Percentiles rank a stretch among this genome's conserved stretches.
These are phyloP conservation scores for Ptiloglossa arizonensis DNA, from an alignment of 1,140 invertebrate genomes.

Conservation along the genomic window DNA sequence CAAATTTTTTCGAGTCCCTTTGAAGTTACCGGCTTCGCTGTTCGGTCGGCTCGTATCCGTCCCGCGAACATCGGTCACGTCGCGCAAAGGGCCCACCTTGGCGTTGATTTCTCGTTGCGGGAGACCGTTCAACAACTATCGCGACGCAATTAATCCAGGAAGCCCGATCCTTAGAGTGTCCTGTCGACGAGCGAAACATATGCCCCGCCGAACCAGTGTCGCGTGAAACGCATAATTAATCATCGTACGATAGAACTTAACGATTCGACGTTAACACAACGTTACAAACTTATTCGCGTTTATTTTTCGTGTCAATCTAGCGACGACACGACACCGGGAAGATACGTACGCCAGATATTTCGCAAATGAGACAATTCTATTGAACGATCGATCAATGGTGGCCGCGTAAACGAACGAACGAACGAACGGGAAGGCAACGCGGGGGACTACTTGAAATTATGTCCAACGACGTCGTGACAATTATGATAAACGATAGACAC, in stretches of 20 bases:
- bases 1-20: constrained; percentile 53
- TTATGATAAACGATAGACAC: not conserved
- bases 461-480: not conserved
- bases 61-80: constrained; percentile 37
- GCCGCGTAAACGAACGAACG: not conserved
- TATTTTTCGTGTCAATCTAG: not conserved
- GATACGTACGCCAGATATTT: not conserved
- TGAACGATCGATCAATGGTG: not conserved
- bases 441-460: constrained; percentile 29
- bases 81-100: constrained; percentile 24
- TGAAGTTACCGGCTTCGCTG: constrained; percentile 54
- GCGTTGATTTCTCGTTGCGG: constrained; percentile 44
- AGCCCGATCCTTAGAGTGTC: constrained; percentile 37
- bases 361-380: not conserved
- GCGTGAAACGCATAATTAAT: constrained; percentile 22
- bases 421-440: not conserved
- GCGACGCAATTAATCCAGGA: constrained; percentile 42
- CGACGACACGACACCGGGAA: not conserved
- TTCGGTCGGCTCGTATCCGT: constrained; percentile 50
- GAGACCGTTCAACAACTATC: constrained; percentile 18
- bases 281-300: not conserved
- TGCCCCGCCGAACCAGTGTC: not conserved
- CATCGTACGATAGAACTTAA: constrained; percentile 7
- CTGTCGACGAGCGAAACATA: not conserved
- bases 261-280: constrained; percentile 13